phyloP scores from a whole-genome alignment of 2,113 vertebrate species.

The Hystrix cristata region DNA sequence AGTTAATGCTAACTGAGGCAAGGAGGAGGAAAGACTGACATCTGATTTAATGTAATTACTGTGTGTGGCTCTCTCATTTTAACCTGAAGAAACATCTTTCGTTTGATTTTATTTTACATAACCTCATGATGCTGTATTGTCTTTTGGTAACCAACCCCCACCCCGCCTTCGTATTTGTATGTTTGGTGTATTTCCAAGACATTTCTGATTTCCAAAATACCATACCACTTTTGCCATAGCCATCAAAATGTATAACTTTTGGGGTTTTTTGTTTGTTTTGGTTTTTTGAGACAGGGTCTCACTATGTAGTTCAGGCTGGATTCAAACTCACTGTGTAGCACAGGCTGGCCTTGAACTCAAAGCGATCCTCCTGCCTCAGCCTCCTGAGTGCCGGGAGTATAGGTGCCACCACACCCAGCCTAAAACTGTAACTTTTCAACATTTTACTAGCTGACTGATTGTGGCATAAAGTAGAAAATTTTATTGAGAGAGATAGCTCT shows the following conservation, averaged over 20 bases:
- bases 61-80: neutral
- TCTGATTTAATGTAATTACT: neutral
- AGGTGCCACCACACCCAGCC: neutral
- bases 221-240: neutral
- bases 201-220: constrained; percentile 7
- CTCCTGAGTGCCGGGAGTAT: neutral
- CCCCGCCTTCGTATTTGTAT: neutral
- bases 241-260: neutral
- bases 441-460: neutral
- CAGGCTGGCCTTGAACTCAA: neutral
- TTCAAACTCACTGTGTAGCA: neutral
- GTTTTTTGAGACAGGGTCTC: neutral
- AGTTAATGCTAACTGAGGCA: neutral
- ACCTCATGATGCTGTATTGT: neutral
- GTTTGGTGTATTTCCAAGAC: neutral
- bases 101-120: constrained; percentile 28
- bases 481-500: too few relatives aligned
- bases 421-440: neutral
- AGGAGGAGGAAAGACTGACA: neutral
- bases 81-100: neutral
- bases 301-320: neutral
- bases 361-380: neutral
- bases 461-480: neutral
- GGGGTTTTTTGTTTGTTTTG: too few relatives aligned
- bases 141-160: neutral